A percentile compares a stretch with the other conserved stretches of the same genome.
These are phyloP conservation scores for Ophioderma brevispina DNA, from an alignment of 35 echinoderm and acorn worm species.

Conservation along the genomic window DNA sequence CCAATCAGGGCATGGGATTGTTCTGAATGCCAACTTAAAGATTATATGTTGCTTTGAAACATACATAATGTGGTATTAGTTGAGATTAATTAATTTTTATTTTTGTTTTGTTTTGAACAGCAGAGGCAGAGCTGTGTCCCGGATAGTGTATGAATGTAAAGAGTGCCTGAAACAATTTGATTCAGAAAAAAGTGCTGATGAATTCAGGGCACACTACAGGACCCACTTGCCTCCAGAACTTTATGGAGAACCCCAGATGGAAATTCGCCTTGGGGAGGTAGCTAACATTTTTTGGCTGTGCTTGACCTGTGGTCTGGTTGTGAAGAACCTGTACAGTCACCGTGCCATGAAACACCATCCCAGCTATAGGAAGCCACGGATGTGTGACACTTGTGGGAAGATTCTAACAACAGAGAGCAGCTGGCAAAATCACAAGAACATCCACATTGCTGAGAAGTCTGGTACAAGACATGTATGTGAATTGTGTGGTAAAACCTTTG, in stretches of 20 bases:
- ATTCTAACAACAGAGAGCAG: background rate
- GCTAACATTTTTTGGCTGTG: background rate
- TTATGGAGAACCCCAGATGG: background rate
- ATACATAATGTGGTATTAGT: no score
- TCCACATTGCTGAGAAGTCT: background rate
- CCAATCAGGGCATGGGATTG: no score
- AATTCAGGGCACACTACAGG: background rate
- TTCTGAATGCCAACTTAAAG: no score
- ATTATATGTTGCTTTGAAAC: no score
- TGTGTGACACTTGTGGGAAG: background rate
- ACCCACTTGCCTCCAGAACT: background rate
- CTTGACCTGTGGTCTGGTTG: background rate
- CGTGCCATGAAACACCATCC: background rate
- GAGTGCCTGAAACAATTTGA: background rate
- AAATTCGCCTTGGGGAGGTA: background rate
- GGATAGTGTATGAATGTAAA: background rate
- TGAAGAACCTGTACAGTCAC: slow-evolving; percentile 3
- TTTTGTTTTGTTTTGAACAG: background rate
- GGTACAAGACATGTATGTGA: slow-evolving; percentile 10
- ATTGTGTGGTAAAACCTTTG: slow-evolving; percentile 42
- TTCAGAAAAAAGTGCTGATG: background rate
- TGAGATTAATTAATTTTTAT: background rate
- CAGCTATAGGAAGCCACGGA: background rate
- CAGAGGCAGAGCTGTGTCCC: background rate
- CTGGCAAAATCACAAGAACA: background rate